A percentile compares a stretch with the other conserved stretches of the same genome.
Conservation (phyloP, 2,888 invertebrate species). For the Drosophila mimica region DNA sequence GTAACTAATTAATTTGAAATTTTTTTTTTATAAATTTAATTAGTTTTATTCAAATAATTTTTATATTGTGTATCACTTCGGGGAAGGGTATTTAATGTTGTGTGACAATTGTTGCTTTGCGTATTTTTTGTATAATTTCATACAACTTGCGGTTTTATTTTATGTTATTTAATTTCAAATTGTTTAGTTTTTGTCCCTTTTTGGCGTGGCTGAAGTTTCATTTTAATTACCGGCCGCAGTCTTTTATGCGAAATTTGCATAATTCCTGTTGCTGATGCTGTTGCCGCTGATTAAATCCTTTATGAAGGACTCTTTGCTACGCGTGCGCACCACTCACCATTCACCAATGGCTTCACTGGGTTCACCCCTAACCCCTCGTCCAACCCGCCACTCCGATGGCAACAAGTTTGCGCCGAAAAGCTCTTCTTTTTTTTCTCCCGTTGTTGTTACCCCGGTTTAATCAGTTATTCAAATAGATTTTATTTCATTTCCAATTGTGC, state of each 20-base stretch:
- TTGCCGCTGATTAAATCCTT: conserved; percentile 60
- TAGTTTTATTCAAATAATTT: background rate
- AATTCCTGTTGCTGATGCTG: conserved; percentile 46
- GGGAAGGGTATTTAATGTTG: conserved; percentile 12
- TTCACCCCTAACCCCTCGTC: conserved; percentile 1
- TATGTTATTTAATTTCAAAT: conserved; percentile 24
- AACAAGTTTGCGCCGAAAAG: conserved; percentile 61
- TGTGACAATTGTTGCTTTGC: background rate
- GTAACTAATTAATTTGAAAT: background rate
- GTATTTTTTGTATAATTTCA: conserved; percentile 4
- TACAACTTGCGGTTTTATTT: conserved; percentile 7
- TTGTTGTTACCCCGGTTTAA: conserved; percentile 46
- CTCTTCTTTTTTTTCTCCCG: conserved; percentile 8
- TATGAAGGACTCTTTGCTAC: conserved; percentile 54
- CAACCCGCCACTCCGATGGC: conserved; percentile 17
- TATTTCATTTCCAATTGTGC: conserved; percentile 62
- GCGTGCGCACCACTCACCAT: conserved; percentile 56
- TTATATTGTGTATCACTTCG: background rate
- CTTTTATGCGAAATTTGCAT: conserved; percentile 57
- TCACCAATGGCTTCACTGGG: background rate
- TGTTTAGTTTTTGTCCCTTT: conserved; percentile 9
- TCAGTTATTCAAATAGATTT: conserved; percentile 76
- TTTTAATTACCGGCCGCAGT: conserved; percentile 52
- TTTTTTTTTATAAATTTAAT: background rate
- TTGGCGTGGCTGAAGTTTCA: conserved; percentile 31